phyloP scores from a whole-genome alignment of 2,797 vertebrate species.

The Oreochromis grahami region DNA sequence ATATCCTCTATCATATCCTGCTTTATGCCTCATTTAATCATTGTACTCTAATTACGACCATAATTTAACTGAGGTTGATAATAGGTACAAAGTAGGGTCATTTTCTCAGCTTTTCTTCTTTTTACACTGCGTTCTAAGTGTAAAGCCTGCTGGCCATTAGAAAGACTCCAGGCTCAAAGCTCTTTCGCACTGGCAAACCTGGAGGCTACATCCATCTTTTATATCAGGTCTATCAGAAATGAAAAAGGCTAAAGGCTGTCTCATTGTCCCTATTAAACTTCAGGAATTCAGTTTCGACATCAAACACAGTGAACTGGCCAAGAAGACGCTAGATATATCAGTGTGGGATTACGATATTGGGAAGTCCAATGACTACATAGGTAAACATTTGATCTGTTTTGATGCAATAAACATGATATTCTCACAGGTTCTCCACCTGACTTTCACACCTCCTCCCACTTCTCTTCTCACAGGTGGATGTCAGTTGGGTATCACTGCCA shows the following conservation, averaged over 20 bases:
- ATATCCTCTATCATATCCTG: neutral
- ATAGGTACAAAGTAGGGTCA: neutral
- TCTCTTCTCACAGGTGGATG: slow-evolving; percentile 81
- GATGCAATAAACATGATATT: neutral
- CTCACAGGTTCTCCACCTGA: neutral
- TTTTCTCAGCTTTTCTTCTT: neutral
- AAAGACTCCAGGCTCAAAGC: neutral
- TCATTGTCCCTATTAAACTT: neutral
- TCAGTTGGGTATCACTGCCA: slow-evolving; percentile 93
- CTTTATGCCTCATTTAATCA: neutral
- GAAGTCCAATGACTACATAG: slow-evolving; percentile 95
- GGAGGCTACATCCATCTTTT: neutral
- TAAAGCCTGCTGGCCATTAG: neutral
- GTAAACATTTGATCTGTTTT: slow-evolving; percentile 67
- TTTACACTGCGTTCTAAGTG: neutral
- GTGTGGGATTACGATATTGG: slow-evolving; percentile 98
- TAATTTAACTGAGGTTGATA: neutral
- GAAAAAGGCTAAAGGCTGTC: neutral
- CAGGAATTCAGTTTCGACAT: slow-evolving; percentile 97
- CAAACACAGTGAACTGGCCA: slow-evolving; percentile 94
- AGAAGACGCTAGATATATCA: slow-evolving; percentile 92
- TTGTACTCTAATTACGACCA: neutral
- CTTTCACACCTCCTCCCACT: neutral
- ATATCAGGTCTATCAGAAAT: neutral
- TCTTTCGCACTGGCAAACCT: neutral